Conservation (phyloP, 2,113 vertebrate species). For the Chloropsis hardwickii region DNA sequence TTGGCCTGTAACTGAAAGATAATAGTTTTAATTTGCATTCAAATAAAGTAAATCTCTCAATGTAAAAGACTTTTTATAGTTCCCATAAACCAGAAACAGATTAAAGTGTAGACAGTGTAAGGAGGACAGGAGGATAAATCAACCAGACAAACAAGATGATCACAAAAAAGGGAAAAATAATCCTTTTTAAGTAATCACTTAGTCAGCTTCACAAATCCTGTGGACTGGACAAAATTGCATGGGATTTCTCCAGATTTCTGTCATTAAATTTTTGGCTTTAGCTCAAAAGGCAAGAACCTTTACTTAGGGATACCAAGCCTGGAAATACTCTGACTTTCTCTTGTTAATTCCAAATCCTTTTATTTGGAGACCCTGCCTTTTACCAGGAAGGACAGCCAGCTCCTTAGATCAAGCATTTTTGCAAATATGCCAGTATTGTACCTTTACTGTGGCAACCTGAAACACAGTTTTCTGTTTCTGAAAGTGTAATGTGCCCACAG, state of each 20-base stretch:
- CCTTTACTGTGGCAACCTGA: not conserved
- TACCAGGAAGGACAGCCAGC: not conserved
- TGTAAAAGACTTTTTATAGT: conserved; percentile 71
- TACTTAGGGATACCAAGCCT: not conserved
- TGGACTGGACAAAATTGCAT: not conserved
- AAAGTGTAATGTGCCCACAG: not conserved
- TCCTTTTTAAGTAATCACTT: not conserved
- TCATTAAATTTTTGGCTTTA: not conserved
- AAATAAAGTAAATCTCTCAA: conserved; percentile 71
- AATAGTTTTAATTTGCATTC: conserved; percentile 76
- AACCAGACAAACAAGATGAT: conserved; percentile 59
- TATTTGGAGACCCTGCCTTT: not conserved
- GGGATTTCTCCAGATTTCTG: not conserved
- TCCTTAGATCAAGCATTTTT: not conserved
- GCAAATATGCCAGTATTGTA: not conserved
- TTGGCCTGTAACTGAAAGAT: conserved; percentile 73
- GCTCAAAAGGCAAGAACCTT: not conserved
- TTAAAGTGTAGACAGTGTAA: conserved; percentile 64
- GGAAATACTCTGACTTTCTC: not conserved
- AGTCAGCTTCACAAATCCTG: conserved; percentile 1
- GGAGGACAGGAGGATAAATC: conserved; percentile 56
- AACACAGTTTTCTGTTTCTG: not conserved
- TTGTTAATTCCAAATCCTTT: not conserved
- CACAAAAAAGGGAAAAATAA: not conserved
- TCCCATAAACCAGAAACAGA: conserved; percentile 68